phyloP scores from a whole-genome alignment of 2,888 invertebrate species.

The Caenorhabditis sp. region DNA sequence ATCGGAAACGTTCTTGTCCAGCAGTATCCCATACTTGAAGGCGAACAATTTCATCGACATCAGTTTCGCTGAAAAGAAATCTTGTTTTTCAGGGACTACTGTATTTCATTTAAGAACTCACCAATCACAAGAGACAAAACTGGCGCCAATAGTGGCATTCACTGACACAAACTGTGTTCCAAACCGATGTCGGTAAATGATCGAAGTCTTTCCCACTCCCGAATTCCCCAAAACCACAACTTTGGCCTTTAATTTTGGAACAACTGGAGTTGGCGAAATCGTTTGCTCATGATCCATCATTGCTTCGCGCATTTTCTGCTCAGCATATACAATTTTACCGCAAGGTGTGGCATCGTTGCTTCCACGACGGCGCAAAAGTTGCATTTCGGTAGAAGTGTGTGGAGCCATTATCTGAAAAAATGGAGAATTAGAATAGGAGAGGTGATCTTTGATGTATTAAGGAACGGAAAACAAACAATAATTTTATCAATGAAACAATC shows the following conservation, averaged over 20 bases:
- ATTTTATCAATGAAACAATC: background rate
- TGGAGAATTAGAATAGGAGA: no score
- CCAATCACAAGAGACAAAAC: slow-evolving; percentile 56
- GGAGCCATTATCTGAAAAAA: background rate
- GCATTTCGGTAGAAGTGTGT: slow-evolving; percentile 11
- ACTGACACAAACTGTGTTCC: slow-evolving; percentile 44
- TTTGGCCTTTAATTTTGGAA: slow-evolving; percentile 45
- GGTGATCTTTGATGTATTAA: background rate
- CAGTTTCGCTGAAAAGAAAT: slow-evolving; percentile 33
- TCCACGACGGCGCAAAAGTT: slow-evolving; percentile 28
- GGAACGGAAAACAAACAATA: background rate
- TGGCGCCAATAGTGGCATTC: slow-evolving; percentile 64
- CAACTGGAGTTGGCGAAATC: slow-evolving; percentile 18
- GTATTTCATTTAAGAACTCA: slow-evolving; percentile 30
- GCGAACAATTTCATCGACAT: slow-evolving; percentile 31
- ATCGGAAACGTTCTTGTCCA: slow-evolving; percentile 63
- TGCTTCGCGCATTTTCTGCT: slow-evolving; percentile 50
- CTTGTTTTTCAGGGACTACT: background rate
- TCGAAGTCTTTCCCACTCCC: slow-evolving; percentile 56
- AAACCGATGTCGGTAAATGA: slow-evolving; percentile 54
- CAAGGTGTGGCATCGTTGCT: slow-evolving; percentile 22
- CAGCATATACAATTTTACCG: slow-evolving; percentile 46
- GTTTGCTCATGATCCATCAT: slow-evolving; percentile 46
- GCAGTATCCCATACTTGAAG: slow-evolving; percentile 67
- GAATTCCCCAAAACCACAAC: slow-evolving; percentile 54